Evolutionary conservation across 2,888 invertebrate species (phyloP), one percentile per base, ranked within the genome.

Genomic region (Pseudoips prasinana): DNA sequence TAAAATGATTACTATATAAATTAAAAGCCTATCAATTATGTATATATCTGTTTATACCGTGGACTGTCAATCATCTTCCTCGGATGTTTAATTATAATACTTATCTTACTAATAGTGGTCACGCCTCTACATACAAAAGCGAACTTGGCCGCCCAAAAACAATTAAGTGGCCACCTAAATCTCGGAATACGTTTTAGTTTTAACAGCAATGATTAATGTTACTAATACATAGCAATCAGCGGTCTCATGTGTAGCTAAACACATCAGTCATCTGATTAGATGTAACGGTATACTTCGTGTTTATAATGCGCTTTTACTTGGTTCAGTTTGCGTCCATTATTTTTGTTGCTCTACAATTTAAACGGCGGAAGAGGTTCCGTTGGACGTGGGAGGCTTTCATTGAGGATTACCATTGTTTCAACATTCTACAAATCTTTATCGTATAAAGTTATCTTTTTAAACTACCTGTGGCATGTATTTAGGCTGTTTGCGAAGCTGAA

Each of bases 301-400:
- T 14, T 58, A 63, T 65, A 62, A 69, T 68, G 59, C 50, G 61
- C 49, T 66, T 71, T 72, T 67, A 63, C 64, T 73, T 67, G 57
- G 59, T 67, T 75, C 70, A 66, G 64, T 72, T 74, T 71, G 66
- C 59, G 49, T 54, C 63, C 66, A 72, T 75, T 73, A 69, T 65
- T 71, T 78, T 74, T 64, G 66, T 69, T 66, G 73, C 63, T 72
- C 69, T 55, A 70, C 64, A 63, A 69, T 67, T 67, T 72, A 77
- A 78, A 69, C 69, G 65, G 72, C 76, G 79, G 82, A 80, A 74
- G 72, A 62, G 65, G 68, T 80, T 76, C 80, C 76, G 80, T 81
- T 82, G 77, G 54, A 52, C 65, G 76, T 74, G 76, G 67, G 75
- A 78, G 67, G 57, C 50, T 72, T 63, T 50, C 69, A 61, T 65